Conservation (phyloP, 2,888 invertebrate genomes). For the Diaperis boleti region DNA sequence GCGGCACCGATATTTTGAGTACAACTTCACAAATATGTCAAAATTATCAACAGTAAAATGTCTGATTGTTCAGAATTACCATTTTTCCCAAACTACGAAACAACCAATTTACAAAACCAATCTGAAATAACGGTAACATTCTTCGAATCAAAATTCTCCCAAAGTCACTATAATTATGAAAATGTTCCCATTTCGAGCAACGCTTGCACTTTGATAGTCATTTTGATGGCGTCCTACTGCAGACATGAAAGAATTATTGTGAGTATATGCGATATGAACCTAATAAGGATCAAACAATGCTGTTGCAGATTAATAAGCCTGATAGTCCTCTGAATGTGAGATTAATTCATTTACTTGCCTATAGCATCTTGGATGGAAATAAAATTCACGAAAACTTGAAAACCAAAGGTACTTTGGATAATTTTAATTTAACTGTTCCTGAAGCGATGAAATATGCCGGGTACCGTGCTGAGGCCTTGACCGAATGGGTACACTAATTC, state of each 20-base stretch:
- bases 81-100: slow-evolving; percentile 63
- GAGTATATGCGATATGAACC: slow-evolving; percentile 33
- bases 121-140: slow-evolving; percentile 63
- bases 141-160: slow-evolving; percentile 72
- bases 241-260: slow-evolving; percentile 58
- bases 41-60: slow-evolving; percentile 39
- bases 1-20: slow-evolving; percentile 10
- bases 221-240: slow-evolving; percentile 69
- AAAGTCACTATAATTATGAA: slow-evolving; percentile 70
- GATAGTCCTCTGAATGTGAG: slow-evolving; percentile 51
- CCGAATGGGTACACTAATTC: slow-evolving; percentile 64
- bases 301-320: slow-evolving; percentile 50
- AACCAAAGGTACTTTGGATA: slow-evolving; percentile 62
- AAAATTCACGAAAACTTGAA: slow-evolving; percentile 68
- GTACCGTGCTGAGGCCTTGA: slow-evolving; percentile 57
- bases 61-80: slow-evolving; percentile 52
- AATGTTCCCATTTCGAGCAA: slow-evolving; percentile 68
- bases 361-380: slow-evolving; percentile 73
- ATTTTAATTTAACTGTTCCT: slow-evolving; percentile 69
- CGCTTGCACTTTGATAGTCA: slow-evolving; percentile 74
- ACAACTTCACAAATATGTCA: slow-evolving; percentile 32
- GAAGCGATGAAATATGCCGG: slow-evolving; percentile 68
- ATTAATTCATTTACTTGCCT: slow-evolving; percentile 68
- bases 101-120: slow-evolving; percentile 54
- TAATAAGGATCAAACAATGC: background rate